Base-by-base conservation (phyloP, 30 jellyfish, hydroid and myxozoan genomes). In the Hydractinia symbiolongicarpus region DNA sequence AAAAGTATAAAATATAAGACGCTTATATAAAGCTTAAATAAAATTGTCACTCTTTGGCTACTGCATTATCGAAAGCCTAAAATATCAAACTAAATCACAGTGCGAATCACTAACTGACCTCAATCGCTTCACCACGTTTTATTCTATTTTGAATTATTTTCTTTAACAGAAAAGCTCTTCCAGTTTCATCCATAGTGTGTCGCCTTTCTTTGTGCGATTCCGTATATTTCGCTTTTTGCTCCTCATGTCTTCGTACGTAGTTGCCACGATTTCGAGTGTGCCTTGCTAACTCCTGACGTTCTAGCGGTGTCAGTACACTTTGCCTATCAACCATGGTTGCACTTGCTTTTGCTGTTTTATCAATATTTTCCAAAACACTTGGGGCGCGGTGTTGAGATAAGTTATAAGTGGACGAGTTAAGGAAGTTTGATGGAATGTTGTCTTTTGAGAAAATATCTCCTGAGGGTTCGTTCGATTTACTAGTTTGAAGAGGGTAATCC, bases 291-390 rank as follows among this genome's bases (percentile, higher is more conserved):
- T 64, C 74, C 40, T 64, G 74, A 6, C 74, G 74, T 64, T 64
- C 74, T 44, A 64, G 4, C 7, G 74, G 74, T 6, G 74, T 64
- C 74, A 64, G 4, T n/a, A 64, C 74, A 64, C 74, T 64, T 44
- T 51, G 74, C 4, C 17, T 44, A n/a, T 64, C 52, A 7, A 64
- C 74, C 52, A 64, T 9, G 0, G 74, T 64, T 2, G 74, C 19
- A 13, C 40, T 64, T 7, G 40, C 9, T 8, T 44, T n/a, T 6
- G 74, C 19, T 6, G 74, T 64, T 64, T 44, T 6, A 7, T 44
- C 4, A 1, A n/a, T 64, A 7, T 6, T 51, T 13, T 44, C 19
- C 17, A 64, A 2, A 6, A 51, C 74, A 64, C 74, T 64, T n/a
- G 17, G 5, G 74, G 74, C 4, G 19, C 74, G 9, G 74, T 6